Evolutionary conservation across 2,888 invertebrate genomes (phyloP).

Genomic region (Scelioninae gen. 2): DNA sequence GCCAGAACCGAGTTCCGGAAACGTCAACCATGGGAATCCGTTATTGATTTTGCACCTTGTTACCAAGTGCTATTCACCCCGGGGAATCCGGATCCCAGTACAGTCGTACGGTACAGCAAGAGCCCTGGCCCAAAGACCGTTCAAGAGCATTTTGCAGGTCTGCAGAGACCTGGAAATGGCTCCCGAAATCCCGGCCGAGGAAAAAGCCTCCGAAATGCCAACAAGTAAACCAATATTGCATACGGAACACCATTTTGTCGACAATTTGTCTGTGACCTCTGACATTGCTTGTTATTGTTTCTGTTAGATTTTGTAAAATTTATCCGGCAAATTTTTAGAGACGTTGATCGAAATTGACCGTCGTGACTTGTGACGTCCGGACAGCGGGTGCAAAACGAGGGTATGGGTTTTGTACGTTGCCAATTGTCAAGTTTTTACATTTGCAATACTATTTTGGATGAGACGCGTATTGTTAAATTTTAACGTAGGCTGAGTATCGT

Average conservation of each 20-base stretch:
- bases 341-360: too few relatives aligned
- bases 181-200: slow-evolving; percentile 53
- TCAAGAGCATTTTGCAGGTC: slow-evolving; percentile 49
- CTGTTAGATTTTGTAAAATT: neutral
- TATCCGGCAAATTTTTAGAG: too few relatives aligned
- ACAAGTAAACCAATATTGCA: slow-evolving; percentile 45
- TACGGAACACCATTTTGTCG: slow-evolving; percentile 26
- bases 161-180: slow-evolving; percentile 54
- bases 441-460: too few relatives aligned
- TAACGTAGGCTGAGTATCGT: too few relatives aligned
- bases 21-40: slow-evolving; percentile 8
- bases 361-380: too few relatives aligned
- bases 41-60: slow-evolving; percentile 50
- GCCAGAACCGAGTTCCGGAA: slow-evolving; percentile 16
- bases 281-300: too few relatives aligned
- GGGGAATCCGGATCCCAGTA: slow-evolving; percentile 29
- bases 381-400: too few relatives aligned
- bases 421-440: too few relatives aligned
- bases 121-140: slow-evolving; percentile 46
- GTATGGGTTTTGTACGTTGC: too few relatives aligned
- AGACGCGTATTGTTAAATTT: too few relatives aligned
- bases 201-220: slow-evolving; percentile 51
- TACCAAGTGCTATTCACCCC: slow-evolving; percentile 54
- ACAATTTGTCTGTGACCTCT: too few relatives aligned
- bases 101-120: slow-evolving; percentile 18